Conservation (phyloP, 2,888 invertebrate species). For the Heliconius charithonia region DNA sequence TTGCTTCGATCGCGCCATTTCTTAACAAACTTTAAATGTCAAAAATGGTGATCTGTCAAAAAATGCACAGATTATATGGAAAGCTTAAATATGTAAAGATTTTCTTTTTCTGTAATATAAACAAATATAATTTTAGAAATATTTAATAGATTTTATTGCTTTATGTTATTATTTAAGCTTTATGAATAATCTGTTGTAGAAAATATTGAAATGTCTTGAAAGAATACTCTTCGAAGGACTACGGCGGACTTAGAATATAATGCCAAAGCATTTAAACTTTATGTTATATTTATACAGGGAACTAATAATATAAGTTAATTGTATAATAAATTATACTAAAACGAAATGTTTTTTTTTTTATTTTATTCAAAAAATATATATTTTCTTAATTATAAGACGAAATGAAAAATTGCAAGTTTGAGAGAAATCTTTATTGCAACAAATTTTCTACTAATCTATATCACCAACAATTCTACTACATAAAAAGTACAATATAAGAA, state of each 20-base stretch:
- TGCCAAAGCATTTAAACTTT: slow-evolving; percentile 52
- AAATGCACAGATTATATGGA: not conserved
- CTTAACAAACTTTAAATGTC: slow-evolving; percentile 78
- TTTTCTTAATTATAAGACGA: not conserved
- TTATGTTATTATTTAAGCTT: not conserved
- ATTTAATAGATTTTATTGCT: not conserved
- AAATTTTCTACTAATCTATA: not conserved
- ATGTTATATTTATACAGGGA: slow-evolving; percentile 46
- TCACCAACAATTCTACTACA: not conserved
- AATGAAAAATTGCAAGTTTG: not conserved
- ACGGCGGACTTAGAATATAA: slow-evolving; percentile 39
- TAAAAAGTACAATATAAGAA: not conserved
- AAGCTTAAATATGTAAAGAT: not conserved
- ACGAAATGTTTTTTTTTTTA: slow-evolving; percentile 28
- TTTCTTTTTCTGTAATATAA: not conserved
- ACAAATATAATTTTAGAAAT: not conserved
- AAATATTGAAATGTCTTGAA: slow-evolving; percentile 14
- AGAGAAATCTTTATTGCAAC: not conserved
- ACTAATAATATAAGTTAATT: slow-evolving; percentile 34
- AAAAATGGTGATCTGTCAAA: not conserved
- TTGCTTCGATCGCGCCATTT: slow-evolving; percentile 91
- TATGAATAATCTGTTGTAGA: slow-evolving; percentile 9
- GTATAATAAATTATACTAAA: slow-evolving; percentile 38
- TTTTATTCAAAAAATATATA: not conserved
- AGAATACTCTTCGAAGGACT: slow-evolving; percentile 41